Evolutionary conservation across 2,113 vertebrate species (phyloP), one percentile per base, ranked within the genome.

Genomic region (Galbula dea): DNA sequence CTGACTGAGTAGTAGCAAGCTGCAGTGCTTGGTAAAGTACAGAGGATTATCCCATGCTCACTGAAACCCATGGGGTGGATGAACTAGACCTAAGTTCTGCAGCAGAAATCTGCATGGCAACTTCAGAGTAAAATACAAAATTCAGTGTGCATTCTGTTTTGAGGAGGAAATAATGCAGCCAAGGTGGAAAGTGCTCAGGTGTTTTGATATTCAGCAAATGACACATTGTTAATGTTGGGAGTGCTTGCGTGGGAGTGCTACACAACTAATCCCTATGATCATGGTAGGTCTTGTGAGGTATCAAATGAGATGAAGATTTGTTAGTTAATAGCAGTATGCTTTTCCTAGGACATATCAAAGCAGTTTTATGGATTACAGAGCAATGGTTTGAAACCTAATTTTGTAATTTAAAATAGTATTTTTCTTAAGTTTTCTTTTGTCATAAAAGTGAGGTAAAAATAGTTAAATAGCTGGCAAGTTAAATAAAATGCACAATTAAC

Each of bases 31-130:
- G 11, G 18, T 71, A 32, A 41, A 69, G 20, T 57, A 41, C 9
- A 69, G 30, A 41, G 15, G 10, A 49, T 7, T 83, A 41, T 36
- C 41, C 29, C 3, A 0, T 61, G 18, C 23, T 66, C 15, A 2
- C 17, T 54, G 13, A 66, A 66, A 27, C 8, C 12, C 0, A 0
- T 22, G 27, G 14, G 27, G 65, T 66, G 48, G 32, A 43, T 83
- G 65, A 63, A 29, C 19, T 68, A 49, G 45, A 78, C 21, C n/a
- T 59, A 78, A 83, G 55, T 66, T 86, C 65, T 88, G 46, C 16
- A 59, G 27, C 24, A 88, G 59, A 83, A 79, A 61, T 69, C 7
- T 79, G 14, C 5, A 1, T 37, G 14, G 34, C 69, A 71, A 9
- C 32, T 46, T 71, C 1, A 1, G 18, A 34, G 22, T 83, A 69